A percentile compares a stretch with the other conserved stretches of the same genome.
phyloP scores from a whole-genome alignment of 92 coral and sea anemone species.

The Palythoa caribaeorum region DNA sequence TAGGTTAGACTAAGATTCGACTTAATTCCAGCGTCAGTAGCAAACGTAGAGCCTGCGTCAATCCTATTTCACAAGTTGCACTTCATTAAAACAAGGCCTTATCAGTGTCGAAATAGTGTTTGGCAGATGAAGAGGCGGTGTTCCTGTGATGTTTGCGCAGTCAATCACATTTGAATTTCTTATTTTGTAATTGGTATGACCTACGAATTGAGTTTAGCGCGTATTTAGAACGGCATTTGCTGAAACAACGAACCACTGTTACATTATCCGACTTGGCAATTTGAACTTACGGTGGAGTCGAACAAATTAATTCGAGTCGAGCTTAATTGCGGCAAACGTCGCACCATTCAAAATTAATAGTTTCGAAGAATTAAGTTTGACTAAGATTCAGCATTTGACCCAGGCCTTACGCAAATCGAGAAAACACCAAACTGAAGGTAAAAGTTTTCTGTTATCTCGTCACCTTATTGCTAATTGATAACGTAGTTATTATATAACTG shows the following conservation, averaged over 20 bases:
- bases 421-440: too few relatives aligned
- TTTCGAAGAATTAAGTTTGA: too few relatives aligned
- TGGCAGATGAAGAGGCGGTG: constrained; percentile 29
- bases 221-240: background rate
- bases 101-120: constrained; percentile 18
- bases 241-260: background rate
- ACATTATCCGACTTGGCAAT: background rate
- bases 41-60: constrained; percentile 35
- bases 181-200: background rate
- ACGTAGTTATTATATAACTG: too few relatives aligned
- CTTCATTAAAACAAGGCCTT: constrained; percentile 38
- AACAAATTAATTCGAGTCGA: background rate
- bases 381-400: background rate
- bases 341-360: too few relatives aligned
- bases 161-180: background rate
- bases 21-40: constrained; percentile 19
- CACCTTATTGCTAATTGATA: too few relatives aligned
- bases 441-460: too few relatives aligned
- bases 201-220: background rate
- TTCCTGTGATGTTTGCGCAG: constrained; percentile 34
- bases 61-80: constrained; percentile 43
- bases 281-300: background rate
- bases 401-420: background rate
- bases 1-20: background rate
- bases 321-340: background rate